Percentiles rank a stretch among this genome's conserved stretches.
Evolutionary conservation across 1,140 invertebrate species (phyloP).

Genomic region (Drosophila parvula): DNA sequence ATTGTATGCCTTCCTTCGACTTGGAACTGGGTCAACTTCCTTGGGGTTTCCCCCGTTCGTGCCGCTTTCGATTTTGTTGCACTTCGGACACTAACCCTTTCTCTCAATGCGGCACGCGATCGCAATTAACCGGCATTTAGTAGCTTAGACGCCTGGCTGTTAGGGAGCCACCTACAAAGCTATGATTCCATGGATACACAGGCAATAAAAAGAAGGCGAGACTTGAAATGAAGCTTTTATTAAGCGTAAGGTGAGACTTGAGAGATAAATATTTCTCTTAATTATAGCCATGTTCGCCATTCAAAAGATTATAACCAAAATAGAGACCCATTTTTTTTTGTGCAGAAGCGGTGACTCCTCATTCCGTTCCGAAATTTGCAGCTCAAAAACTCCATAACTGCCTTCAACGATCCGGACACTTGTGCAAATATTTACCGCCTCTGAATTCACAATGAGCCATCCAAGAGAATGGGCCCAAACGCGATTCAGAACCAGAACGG

Average conservation of each 20-base stretch:
- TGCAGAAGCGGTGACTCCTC: background rate
- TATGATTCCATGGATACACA: conserved; percentile 1
- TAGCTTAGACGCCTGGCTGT: background rate
- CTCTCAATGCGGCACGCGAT: conserved; percentile 35
- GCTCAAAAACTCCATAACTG: conserved; percentile 32
- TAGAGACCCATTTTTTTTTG: background rate
- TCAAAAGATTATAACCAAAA: background rate
- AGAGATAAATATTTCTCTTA: too few species aligned
- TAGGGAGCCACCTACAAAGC: conserved; percentile 5
- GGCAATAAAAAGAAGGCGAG: background rate
- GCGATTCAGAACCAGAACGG: conserved; percentile 24
- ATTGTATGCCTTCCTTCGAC: conserved; percentile 14
- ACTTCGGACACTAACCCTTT: conserved; percentile 52
- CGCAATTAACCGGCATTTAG: conserved; percentile 51
- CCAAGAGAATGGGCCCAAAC: conserved; percentile 34
- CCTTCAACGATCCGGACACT: conserved; percentile 57
- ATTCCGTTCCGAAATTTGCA: conserved; percentile 11
- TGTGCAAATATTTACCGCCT: conserved; percentile 77
- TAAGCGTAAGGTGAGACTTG: too few species aligned
- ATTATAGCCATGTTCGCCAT: too few species aligned
- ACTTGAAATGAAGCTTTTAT: background rate
- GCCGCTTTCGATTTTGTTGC: conserved; percentile 51
- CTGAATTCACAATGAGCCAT: conserved; percentile 76
- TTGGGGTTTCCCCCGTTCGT: conserved; percentile 24
- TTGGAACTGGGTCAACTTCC: conserved; percentile 46